phyloP scores from a whole-genome alignment of 2,888 invertebrate species.

The Nesidiocoris tenuis region DNA sequence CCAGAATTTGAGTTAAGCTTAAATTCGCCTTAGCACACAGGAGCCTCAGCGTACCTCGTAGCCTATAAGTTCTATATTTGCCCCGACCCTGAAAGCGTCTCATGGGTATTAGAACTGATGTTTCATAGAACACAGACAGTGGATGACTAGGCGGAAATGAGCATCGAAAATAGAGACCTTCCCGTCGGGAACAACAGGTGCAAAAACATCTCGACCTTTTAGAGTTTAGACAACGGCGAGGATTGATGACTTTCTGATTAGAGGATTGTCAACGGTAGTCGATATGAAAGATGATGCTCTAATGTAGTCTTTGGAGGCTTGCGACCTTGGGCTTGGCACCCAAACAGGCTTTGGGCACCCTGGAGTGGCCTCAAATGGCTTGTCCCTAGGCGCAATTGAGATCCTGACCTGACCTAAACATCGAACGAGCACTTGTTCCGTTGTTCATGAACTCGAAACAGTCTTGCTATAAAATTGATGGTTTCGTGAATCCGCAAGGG shows the following conservation, averaged over 20 bases:
- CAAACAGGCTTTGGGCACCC: too few relatives aligned
- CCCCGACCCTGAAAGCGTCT: too few relatives aligned
- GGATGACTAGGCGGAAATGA: conserved; percentile 26
- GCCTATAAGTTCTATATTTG: too few relatives aligned
- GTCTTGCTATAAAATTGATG: neutral
- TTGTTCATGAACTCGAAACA: neutral
- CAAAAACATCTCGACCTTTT: conserved; percentile 27
- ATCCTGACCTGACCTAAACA: neutral
- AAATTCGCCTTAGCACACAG: too few relatives aligned
- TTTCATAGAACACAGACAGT: too few relatives aligned
- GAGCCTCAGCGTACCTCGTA: too few relatives aligned
- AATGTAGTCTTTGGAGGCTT: neutral
- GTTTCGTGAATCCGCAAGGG: neutral
- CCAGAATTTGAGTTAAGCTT: too few relatives aligned
- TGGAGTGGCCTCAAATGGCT: neutral
- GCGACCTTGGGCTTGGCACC: neutral
- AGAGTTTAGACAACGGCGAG: conserved; percentile 18
- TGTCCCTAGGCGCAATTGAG: neutral
- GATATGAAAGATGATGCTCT: conserved; percentile 23
- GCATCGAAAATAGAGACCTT: conserved; percentile 24
- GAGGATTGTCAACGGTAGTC: conserved; percentile 33
- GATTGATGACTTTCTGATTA: conserved; percentile 39
- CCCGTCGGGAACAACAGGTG: conserved; percentile 31
- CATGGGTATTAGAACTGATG: too few relatives aligned
- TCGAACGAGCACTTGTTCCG: neutral